Conservation (phyloP, 2,888 invertebrate genomes). For the Dynastes grantii region DNA sequence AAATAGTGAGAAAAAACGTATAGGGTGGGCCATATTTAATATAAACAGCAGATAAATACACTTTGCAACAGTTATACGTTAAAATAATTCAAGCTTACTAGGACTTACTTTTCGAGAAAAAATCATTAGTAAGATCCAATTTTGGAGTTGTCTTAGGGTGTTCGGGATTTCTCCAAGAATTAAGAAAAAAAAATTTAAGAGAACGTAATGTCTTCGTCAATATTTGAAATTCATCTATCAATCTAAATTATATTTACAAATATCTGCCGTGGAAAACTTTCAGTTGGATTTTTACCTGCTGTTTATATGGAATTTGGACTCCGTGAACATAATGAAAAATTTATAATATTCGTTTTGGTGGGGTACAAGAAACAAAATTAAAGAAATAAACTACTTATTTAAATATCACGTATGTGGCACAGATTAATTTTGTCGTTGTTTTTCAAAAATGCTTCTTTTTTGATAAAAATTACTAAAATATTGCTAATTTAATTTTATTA, state of each 20-base stretch:
- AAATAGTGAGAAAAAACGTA: constrained; percentile 32
- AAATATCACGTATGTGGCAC: constrained; percentile 31
- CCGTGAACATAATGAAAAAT: too few species aligned
- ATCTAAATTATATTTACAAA: too few species aligned
- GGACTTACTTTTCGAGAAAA: too few species aligned
- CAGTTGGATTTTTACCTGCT: too few species aligned
- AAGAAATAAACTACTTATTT: constrained; percentile 6
- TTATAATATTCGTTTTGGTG: background rate
- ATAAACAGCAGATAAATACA: background rate
- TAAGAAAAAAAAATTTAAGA: background rate
- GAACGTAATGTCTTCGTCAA: too few species aligned
- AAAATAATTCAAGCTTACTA: too few species aligned
- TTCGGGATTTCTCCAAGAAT: background rate
- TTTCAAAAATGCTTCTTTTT: constrained; percentile 14
- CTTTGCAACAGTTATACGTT: too few species aligned
- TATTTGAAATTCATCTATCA: too few species aligned
- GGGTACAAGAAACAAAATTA: constrained; percentile 3
- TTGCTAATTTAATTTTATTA: background rate
- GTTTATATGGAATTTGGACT: too few species aligned
- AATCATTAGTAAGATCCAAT: too few species aligned
- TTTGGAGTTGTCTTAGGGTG: too few species aligned
- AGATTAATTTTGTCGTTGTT: constrained; percentile 34
- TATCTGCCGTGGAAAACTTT: too few species aligned
- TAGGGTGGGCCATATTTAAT: constrained; percentile 4
- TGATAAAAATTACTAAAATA: background rate